Base-by-base conservation (phyloP, 2,888 invertebrate genomes). In the Brenthis daphne region DNA sequence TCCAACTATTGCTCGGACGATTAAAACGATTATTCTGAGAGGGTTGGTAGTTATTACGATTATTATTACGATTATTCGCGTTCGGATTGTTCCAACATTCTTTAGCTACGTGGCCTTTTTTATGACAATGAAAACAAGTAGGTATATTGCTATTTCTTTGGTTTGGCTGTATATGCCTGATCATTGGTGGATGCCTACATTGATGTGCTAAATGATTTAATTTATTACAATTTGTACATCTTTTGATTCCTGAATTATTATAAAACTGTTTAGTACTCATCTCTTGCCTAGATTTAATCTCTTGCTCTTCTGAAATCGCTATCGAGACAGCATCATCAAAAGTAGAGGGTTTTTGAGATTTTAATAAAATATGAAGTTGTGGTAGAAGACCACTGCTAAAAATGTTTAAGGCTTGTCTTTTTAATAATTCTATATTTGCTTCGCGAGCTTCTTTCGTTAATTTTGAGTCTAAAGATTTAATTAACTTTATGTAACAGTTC, bases 361-460 rank as follows among this genome's bases (percentile, higher is more conserved):
- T 81, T 33, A 82, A 73, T 61, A 81, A 71, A 64, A 80, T 73
- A 11, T 76, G 71, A 12, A 82, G 65, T 61, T 81, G 77, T 68
- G 74, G 76, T 56, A 73, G 68, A 68, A 82, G 73, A 20, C 80
- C 80, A 64, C 73, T 77, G 5, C 80, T 73, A 69, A 81, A 82
- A 64, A 79, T 78, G 56, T 77, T 78, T 57, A 79, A 64, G 8
- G 80, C 79, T 77, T 81, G 78, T 37, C 70, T 75, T 74, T 78
- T 77, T 65, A 78, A 71, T 61, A 81, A 64, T 61, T 79, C 73
- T 8, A 77, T 33, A 53, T 75, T 73, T 6, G 76, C 77, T 51
- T 71, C 57, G 16, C 73, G 56, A 51, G 73, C 75, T 58, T 74
- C 70, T 33, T 57, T 16, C 16, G 69, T 67, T 33, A 70, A 51